Base-by-base conservation (phyloP, 2,888 invertebrate species). In the Acronicta psi region DNA sequence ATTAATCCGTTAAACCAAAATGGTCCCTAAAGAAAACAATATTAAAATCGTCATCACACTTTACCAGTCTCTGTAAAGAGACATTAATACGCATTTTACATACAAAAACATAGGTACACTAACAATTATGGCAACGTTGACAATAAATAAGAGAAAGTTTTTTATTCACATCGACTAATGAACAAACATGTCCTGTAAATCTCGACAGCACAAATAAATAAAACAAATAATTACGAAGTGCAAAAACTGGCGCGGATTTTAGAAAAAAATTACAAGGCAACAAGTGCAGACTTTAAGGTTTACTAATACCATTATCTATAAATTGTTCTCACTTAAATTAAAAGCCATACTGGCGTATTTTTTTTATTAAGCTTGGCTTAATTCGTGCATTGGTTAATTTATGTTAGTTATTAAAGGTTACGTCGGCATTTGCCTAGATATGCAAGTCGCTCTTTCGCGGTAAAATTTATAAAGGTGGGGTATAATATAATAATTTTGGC, bases 51-150 rank as follows among this genome's bases (percentile, higher is more conserved):
- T 90, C 92, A 93, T 92, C 92, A 93, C 92, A 91, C 90, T 88
- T 86, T 76, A 82, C 69, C 69, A 62, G 83, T 84, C 89, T 87
- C 90, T 74, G 69, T 80, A 83, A 71, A 85, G 88, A 91, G 90
- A 92, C 85, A 72, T 84, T 85, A 85, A 90, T 92, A 93, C 93
- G 92, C 92, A 92, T 92, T 88, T 89, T 80, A 90, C 83, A 86
- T 86, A 86, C 82, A 89, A 87, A 81, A 89, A 91, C 88, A 92
- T 92, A 76, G 76, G 77, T 76, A 93, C 92, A 89, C 92, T 93
- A 93, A 93, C 88, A 93, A 91, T 91, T 94, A 94, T 94, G 94
- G 94, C 94, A 94, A 94, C 94, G 85, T 93, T 90, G 93, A 93
- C 88, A 93, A 93, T 94, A 94, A 94, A 94, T 94, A 93, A 92